phyloP scores from a whole-genome alignment of 2,797 vertebrate genomes.

The Miichthys miiuy region DNA sequence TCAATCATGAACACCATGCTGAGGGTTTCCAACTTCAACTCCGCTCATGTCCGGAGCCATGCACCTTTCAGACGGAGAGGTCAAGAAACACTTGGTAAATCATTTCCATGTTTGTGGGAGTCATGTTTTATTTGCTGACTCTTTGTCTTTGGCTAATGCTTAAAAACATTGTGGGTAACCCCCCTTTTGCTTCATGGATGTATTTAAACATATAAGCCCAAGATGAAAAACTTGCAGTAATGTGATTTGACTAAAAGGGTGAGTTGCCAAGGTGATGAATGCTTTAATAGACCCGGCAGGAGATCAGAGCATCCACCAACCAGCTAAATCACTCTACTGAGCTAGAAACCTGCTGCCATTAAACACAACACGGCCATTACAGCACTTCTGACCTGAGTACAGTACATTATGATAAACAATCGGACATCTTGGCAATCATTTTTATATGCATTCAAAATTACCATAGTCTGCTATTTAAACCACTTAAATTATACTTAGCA shows the following conservation, averaged over 20 bases:
- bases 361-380: conserved; percentile 24
- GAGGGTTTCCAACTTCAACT: conserved; percentile 53
- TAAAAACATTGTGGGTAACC: conserved; percentile 30
- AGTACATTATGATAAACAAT: conserved; percentile 23
- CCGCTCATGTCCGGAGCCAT: conserved; percentile 55
- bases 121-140: conserved; percentile 25
- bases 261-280: conserved; percentile 78
- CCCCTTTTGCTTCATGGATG: conserved; percentile 26
- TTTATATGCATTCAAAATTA: no score
- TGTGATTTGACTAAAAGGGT: conserved; percentile 66
- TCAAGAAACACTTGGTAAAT: conserved; percentile 74
- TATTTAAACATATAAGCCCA: conserved; percentile 46
- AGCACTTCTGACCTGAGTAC: conserved; percentile 13
- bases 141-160: background rate
- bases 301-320: conserved; percentile 50
- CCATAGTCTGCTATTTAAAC: no score
- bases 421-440: background rate
- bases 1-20: conserved; percentile 52
- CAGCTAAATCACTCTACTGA: conserved; percentile 55
- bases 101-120: conserved; percentile 69
- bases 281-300: conserved; percentile 73
- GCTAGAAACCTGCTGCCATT: conserved; percentile 44
- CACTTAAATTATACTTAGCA: no score
- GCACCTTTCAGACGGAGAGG: conserved; percentile 58
- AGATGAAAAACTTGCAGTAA: conserved; percentile 48